Percentiles rank a stretch among this genome's conserved stretches.
These are phyloP conservation scores for Acestrorhynchus altus DNA, from an alignment of 2,797 vertebrate species.

Conservation along the genomic window DNA sequence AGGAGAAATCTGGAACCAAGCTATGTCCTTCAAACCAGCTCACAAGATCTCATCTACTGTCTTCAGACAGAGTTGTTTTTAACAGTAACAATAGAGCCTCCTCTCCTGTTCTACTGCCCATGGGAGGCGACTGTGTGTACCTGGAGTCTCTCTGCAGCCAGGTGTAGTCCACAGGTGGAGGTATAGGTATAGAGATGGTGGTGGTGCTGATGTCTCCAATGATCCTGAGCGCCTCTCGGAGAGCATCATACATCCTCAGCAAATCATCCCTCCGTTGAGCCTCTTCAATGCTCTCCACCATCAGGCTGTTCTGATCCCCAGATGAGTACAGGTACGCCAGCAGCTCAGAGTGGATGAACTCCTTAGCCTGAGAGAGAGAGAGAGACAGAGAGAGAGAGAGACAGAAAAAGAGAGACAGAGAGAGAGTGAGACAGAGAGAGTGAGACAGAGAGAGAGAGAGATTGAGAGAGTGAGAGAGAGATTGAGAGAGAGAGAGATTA, in stretches of 20 bases:
- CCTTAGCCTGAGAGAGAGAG: slow-evolving; percentile 83
- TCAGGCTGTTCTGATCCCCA: slow-evolving; percentile 88
- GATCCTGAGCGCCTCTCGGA: slow-evolving; percentile 87
- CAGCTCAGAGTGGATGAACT: slow-evolving; percentile 96
- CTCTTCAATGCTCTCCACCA: slow-evolving; percentile 94
- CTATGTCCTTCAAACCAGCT: too few species aligned
- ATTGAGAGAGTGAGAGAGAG: too few species aligned
- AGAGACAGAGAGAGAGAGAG: slow-evolving; percentile 25
- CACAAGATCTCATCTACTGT: too few species aligned
- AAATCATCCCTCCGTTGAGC: slow-evolving; percentile 93
- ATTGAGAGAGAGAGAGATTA: neutral
- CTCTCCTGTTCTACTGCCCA: too few species aligned
- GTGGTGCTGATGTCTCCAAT: slow-evolving; percentile 95
- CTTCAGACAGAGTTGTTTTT: too few species aligned
- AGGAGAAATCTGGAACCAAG: too few species aligned
- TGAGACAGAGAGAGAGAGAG: neutral
- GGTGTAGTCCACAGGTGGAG: slow-evolving; percentile 89
- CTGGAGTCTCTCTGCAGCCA: slow-evolving; percentile 81
- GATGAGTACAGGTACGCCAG: slow-evolving; percentile 91
- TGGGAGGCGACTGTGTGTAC: slow-evolving; percentile 53
- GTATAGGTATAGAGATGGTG: slow-evolving; percentile 86
- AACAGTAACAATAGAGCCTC: too few species aligned
- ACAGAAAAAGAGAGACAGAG: slow-evolving; percentile 18
- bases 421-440: neutral
- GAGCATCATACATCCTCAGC: slow-evolving; percentile 93